These are phyloP conservation scores for Typhlomys cinereus DNA, from an alignment of 2,113 vertebrate species.

Conservation along the genomic window DNA sequence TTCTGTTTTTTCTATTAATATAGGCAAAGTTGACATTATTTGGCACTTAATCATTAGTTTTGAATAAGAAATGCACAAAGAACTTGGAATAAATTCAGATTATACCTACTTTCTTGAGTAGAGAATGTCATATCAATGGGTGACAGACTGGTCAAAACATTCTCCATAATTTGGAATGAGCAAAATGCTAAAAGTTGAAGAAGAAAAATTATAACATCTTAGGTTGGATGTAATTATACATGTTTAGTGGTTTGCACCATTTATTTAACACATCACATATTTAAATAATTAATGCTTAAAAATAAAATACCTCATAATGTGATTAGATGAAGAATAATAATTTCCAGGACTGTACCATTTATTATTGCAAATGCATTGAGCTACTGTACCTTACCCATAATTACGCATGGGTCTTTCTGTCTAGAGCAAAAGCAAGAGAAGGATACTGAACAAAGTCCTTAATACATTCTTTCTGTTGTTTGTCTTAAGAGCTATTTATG, in stretches of 20 bases:
- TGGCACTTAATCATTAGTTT: constrained; percentile 51
- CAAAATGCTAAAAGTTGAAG: background rate
- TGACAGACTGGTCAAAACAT: background rate
- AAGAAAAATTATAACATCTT: background rate
- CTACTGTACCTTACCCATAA: background rate
- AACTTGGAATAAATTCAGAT: constrained; percentile 16
- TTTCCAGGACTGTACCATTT: background rate
- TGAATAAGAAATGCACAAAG: background rate
- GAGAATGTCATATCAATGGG: background rate
- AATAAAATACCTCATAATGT: background rate
- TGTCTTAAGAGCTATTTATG: background rate
- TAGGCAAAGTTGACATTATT: constrained; percentile 44
- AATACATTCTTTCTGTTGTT: background rate
- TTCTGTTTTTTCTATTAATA: constrained; percentile 59
- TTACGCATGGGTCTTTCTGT: background rate
- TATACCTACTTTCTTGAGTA: background rate
- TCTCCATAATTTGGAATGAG: background rate
- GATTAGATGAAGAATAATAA: background rate
- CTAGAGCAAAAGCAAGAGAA: background rate
- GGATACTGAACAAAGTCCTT: background rate
- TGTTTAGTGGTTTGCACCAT: background rate
- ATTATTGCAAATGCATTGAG: background rate
- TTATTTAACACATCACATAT: no score
- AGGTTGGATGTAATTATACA: background rate
- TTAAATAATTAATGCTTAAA: background rate